Percentiles rank a stretch among this genome's conserved stretches.
Evolutionary conservation across 2,888 invertebrate genomes (phyloP).

Genomic region (Orchestes rusci): DNA sequence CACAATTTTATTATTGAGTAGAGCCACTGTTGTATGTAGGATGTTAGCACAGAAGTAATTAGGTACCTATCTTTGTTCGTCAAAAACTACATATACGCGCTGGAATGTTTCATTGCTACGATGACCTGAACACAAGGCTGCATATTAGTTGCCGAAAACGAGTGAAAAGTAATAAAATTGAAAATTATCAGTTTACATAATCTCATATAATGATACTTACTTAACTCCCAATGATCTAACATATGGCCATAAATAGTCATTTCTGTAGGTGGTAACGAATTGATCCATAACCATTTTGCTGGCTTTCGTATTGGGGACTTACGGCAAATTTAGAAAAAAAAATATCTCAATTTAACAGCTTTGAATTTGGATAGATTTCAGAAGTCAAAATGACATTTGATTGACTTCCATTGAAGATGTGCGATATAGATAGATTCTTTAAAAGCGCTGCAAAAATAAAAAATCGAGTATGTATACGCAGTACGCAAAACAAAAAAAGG

Average conservation of each 20-base stretch:
- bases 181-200: neutral
- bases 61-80: no score
- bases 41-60: neutral
- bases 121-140: no score
- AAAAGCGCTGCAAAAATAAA: no score
- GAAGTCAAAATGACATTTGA: neutral
- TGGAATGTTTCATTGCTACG: no score
- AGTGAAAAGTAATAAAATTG: no score
- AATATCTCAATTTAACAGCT: neutral
- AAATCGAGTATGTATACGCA: no score
- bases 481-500: no score
- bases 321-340: constrained; percentile 15
- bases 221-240: constrained; percentile 38
- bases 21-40: neutral
- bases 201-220: constrained; percentile 27
- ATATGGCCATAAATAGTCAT: constrained; percentile 58
- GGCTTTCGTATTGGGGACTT: constrained; percentile 14
- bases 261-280: constrained; percentile 55
- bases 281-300: constrained; percentile 50
- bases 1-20: no score
- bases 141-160: no score
- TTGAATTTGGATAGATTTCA: neutral
- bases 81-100: no score
- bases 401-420: neutral
- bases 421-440: no score